phyloP scores from a whole-genome alignment of 2,888 invertebrate species.

The Sinodicranocentrus sp. region DNA sequence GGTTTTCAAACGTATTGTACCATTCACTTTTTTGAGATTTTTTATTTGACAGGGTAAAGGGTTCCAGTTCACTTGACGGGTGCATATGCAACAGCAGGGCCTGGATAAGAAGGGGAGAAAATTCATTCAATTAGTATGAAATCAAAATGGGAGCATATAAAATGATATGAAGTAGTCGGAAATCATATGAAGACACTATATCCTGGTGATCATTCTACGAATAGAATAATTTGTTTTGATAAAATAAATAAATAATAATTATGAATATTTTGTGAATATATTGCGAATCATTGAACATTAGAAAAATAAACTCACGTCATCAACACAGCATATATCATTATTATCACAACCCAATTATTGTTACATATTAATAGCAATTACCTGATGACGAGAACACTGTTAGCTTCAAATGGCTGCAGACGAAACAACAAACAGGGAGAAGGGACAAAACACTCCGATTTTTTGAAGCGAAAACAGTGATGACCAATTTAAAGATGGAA shows the following conservation, averaged over 20 bases:
- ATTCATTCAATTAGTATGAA: constrained; percentile 11
- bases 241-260: no score
- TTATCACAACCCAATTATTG: no score
- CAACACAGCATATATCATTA: no score
- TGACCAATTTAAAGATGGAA: background rate
- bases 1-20: constrained; percentile 17
- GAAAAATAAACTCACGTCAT: no score
- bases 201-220: no score
- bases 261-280: no score
- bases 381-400: background rate
- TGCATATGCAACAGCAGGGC: constrained; percentile 38
- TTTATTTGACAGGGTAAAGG: constrained; percentile 39
- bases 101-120: constrained; percentile 39
- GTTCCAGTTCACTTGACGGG: constrained; percentile 53
- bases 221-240: no score
- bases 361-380: no score
- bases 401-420: constrained; percentile 3
- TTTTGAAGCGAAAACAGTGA: background rate
- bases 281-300: no score
- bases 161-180: no score
- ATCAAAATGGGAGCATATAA: constrained; percentile 1
- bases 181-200: no score
- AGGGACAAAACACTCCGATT: background rate
- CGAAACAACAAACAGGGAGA: constrained; percentile 3
- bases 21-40: constrained; percentile 49